Base-by-base conservation (phyloP, 1,140 invertebrate species). In the Drosophila aff. region DNA sequence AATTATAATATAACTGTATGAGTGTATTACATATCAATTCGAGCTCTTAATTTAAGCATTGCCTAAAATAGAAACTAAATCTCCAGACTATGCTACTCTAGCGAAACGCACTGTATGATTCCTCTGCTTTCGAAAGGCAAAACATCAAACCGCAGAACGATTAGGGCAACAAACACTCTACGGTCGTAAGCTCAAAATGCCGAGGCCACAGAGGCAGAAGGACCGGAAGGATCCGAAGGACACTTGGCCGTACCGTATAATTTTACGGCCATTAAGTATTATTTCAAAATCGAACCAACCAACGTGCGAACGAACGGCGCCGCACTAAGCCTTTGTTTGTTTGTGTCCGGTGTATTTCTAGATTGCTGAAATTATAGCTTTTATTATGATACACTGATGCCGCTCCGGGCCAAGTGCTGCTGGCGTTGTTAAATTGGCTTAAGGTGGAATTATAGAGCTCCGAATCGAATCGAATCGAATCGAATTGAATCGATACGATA, bases 221-320 rank as follows among this genome's bases (percentile, higher is more conserved):
- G 52, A 76, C 46, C 40, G 18, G 33, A 21, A 67, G 58, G 66
- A 76, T 59, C 63, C 49, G 16, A 78, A 50, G 55, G 68, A 64
- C 69, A 89, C 74, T 90, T 84, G 79, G 55, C 65, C 55, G 66
- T 84, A 79, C 76, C 66, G 83, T 82, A 90, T 90, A 82, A 90
- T 91, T 90, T 90, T 85, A 90, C 86, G 86, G 85, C 71, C 86
- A 90, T 90, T 90, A 91, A 82, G 78, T 90, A 86, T 90, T 91
- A 90, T 90, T 91, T 90, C 58, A 80, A 85, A 91, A 85, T 90
- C 86, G 71, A 81, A 78, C 31, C 36, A 53, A 79, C 78, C 15
- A 41, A 41, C 16, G 38, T 8, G 2, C 7, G 76, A 84, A 81
- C 85, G 55, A 81, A 62, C 38, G 53, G 23, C 46, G 49, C 38